phyloP scores from a whole-genome alignment of 2,797 vertebrate genomes.

The Smutsia gigantea region DNA sequence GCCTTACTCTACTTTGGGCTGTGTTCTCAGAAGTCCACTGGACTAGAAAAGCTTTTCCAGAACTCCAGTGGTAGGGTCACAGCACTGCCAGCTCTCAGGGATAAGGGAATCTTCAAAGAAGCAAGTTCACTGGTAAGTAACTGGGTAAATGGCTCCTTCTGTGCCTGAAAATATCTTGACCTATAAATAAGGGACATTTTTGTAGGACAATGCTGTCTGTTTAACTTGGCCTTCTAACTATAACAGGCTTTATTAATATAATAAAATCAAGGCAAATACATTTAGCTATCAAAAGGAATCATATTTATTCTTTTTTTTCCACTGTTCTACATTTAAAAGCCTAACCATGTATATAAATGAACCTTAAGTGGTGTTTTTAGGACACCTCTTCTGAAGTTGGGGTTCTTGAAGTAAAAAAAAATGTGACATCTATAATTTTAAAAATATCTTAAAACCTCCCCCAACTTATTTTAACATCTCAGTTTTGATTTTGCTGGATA shows the following conservation, averaged over 20 bases:
- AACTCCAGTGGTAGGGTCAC: not conserved
- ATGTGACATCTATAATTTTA: constrained; percentile 8
- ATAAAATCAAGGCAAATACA: constrained; percentile 34
- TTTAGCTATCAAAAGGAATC: constrained; percentile 36
- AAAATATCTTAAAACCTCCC: constrained; percentile 13
- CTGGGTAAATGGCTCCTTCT: not conserved
- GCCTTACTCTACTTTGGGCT: not conserved
- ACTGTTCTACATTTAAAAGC: not conserved
- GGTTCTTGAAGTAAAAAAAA: constrained; percentile 42
- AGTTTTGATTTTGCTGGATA: constrained; percentile 7
- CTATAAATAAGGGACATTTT: not conserved
- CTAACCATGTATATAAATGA: constrained; percentile 13
- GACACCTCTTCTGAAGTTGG: constrained; percentile 31
- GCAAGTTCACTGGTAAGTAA: constrained; percentile 2
- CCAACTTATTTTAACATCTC: constrained; percentile 53
- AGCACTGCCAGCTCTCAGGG: constrained; percentile 12
- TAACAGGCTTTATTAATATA: constrained; percentile 18
- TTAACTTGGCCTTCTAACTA: not conserved
- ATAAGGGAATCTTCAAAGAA: constrained; percentile 47
- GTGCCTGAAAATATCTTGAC: not conserved
- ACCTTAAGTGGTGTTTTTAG: constrained; percentile 15
- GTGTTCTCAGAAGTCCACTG: constrained; percentile 24
- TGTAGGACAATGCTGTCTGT: not conserved
- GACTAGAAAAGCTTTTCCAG: constrained; percentile 44
- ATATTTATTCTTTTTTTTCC: not conserved